Evolutionary conservation across 1,140 invertebrate species (phyloP).

Genomic region (Bombus polaris): DNA sequence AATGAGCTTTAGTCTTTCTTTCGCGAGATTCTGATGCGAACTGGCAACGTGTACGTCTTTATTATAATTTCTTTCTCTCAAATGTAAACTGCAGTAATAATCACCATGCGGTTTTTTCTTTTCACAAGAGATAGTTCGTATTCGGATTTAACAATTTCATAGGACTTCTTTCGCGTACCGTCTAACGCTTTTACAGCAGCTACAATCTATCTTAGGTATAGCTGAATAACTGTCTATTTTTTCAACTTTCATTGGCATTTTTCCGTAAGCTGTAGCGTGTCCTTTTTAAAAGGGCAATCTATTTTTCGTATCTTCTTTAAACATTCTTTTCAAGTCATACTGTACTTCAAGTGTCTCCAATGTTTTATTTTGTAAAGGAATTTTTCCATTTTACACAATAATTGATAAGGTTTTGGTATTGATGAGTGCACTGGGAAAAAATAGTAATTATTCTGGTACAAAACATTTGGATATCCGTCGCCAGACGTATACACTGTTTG

Average conservation of each 20-base stretch:
- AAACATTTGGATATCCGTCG: slow-evolving; percentile 64
- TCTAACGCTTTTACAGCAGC: slow-evolving; percentile 60
- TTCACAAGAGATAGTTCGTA: slow-evolving; percentile 41
- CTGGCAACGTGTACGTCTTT: slow-evolving; percentile 61
- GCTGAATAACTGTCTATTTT: slow-evolving; percentile 68
- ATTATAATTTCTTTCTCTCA: slow-evolving; percentile 61
- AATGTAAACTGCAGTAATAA: slow-evolving; percentile 52
- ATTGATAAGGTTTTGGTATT: slow-evolving; percentile 67
- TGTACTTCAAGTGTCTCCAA: slow-evolving; percentile 61
- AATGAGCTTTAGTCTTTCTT: slow-evolving; percentile 25
- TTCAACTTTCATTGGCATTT: slow-evolving; percentile 59
- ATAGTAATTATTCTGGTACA: slow-evolving; percentile 72
- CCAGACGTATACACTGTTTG: slow-evolving; percentile 72
- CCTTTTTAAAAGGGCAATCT: slow-evolving; percentile 78
- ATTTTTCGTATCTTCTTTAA: slow-evolving; percentile 64
- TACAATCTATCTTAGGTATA: slow-evolving; percentile 73
- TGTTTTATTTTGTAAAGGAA: slow-evolving; percentile 61
- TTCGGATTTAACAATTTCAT: slow-evolving; percentile 48
- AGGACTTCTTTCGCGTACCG: slow-evolving; percentile 29
- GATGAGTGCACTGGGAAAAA: slow-evolving; percentile 70
- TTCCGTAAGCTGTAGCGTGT: slow-evolving; percentile 63
- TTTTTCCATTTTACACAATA: slow-evolving; percentile 71
- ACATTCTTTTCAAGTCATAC: slow-evolving; percentile 55
- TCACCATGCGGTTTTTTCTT: slow-evolving; percentile 24
- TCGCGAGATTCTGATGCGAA: slow-evolving; percentile 51